Base-by-base conservation (phyloP, 1,140 invertebrate species). In the Ips nitidus region DNA sequence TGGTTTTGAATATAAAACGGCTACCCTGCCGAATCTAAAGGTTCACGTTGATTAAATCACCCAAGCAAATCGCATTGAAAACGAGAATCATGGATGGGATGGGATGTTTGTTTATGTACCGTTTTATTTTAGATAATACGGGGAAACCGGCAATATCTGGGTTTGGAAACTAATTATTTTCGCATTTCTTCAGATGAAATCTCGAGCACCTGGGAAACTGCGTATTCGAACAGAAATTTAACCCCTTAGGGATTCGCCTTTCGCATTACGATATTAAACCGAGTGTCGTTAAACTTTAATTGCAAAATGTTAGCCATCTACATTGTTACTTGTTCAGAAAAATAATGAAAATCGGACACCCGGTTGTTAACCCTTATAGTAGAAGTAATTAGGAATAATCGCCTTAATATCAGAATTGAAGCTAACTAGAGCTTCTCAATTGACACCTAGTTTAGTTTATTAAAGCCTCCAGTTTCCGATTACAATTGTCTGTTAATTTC, bases 11-110 rank as follows among this genome's bases (percentile, higher is more conserved):
- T 68, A 68, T 68, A 68, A 68, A 68, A 61, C 66, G 58, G 57
- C 50, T 42, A 60, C 66, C 57, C 52, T 68, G 66, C 57, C 66
- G 66, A 68, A 41, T 68, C 47, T 22, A 39, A 61, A 62, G 58
- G 66, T 60, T 68, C 55, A 41, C 57, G 45, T 68, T 68, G 66
- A 68, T 68, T 68, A 68, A 68, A 68, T 68, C 57, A 68, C 58
- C 57, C 53, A 53, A 61, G 64, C 64, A 66, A 57, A 66, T 66
- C 64, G 64, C 39, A 66, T 66, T 66, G 64, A 66, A 66, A 66
- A 66, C 58, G 52, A 47, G 64, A 66, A 66, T 66, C 64, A 66
- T 66, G 22, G 22, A 22, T 22, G 22, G 0, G 22, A 22, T 22
- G 64, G 42, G 53, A 56, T 57, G 42, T 66, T 66, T 66, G 55